phyloP scores from a whole-genome alignment of 2,888 invertebrate species.

The Tricholauxania praeusta region DNA sequence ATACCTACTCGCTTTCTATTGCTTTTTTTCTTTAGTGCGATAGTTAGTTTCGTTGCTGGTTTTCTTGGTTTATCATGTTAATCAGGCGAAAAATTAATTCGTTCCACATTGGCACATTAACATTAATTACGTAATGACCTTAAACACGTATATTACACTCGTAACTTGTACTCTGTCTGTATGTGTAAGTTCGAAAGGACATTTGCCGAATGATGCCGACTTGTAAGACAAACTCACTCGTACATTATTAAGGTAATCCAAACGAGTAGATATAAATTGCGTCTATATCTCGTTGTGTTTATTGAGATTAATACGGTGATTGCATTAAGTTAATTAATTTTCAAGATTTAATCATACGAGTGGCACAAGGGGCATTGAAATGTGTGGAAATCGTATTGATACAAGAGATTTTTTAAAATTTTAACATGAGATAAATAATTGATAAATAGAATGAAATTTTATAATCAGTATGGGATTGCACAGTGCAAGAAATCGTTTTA shows the following conservation, averaged over 20 bases:
- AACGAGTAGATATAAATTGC: conserved; percentile 46
- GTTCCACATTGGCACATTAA: conserved; percentile 62
- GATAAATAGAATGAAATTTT: no score
- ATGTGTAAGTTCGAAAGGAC: background rate
- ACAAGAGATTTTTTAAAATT: background rate
- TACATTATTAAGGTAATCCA: conserved; percentile 61
- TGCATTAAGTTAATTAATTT: conserved; percentile 41
- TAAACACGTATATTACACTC: conserved; percentile 30
- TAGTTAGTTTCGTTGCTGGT: background rate
- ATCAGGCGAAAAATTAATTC: conserved; percentile 65
- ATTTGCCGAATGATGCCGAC: conserved; percentile 18
- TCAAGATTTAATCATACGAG: background rate
- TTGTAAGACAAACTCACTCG: conserved; percentile 43
- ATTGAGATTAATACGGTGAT: conserved; percentile 35
- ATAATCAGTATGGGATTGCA: no score
- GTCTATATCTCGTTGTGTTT: conserved; percentile 23
- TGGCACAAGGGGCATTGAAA: background rate
- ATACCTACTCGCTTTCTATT: background rate
- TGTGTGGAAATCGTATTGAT: background rate
- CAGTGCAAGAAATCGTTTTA: no score
- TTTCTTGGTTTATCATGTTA: conserved; percentile 53
- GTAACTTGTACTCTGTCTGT: conserved; percentile 38
- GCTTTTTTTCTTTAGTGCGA: background rate
- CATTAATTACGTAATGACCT: conserved; percentile 60
- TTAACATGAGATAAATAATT: no score